Conservation (phyloP, 2,797 vertebrate species). For the Tenualosa ilisha region DNA sequence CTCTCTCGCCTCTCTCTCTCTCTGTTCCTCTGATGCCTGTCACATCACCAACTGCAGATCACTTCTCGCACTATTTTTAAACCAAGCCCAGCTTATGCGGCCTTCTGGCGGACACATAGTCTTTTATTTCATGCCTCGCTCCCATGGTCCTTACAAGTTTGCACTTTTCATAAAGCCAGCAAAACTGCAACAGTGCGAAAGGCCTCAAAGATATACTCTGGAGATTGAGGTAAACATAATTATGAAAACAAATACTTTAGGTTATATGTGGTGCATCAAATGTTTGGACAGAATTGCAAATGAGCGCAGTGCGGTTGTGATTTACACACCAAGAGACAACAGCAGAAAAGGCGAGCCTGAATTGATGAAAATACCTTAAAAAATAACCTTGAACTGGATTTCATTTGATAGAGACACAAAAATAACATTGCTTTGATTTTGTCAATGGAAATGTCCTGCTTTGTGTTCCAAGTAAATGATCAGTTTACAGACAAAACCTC, state of each 20-base stretch:
- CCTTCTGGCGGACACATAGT: neutral
- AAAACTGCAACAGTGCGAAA: neutral
- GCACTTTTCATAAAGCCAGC: neutral
- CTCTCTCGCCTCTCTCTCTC: neutral
- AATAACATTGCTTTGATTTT: neutral
- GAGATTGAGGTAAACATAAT: neutral
- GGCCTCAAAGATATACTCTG: neutral
- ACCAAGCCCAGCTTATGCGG: neutral
- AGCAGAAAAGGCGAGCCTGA: neutral
- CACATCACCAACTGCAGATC: neutral
- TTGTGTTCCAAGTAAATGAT: neutral
- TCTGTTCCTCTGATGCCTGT: neutral
- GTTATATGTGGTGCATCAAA: neutral
- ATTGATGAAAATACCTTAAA: neutral
- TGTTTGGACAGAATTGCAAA: neutral
- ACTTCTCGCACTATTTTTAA: neutral
- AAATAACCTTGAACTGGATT: neutral
- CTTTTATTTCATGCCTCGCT: neutral
- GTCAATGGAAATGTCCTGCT: neutral
- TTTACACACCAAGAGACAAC: neutral
- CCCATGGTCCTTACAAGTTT: neutral
- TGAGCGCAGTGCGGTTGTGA: neutral
- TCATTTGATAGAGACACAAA: neutral
- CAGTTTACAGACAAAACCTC: neutral
- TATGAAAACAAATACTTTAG: neutral